Percentiles rank a stretch among this genome's conserved stretches.
These are phyloP conservation scores for Girardia tigrina DNA, from an alignment of 2,888 invertebrate species.

Conservation along the genomic window DNA sequence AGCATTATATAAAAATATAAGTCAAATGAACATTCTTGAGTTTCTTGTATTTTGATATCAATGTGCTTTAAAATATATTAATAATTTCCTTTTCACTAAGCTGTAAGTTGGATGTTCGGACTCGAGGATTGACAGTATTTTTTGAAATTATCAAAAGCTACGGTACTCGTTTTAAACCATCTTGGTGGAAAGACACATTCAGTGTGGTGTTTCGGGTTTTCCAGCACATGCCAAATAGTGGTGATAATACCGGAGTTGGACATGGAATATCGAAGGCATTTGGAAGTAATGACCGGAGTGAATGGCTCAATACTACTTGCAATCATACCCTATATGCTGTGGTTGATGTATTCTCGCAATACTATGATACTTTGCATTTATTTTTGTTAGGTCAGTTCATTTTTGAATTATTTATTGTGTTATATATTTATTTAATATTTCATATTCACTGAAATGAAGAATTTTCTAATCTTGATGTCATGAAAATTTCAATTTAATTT, in stretches of 20 bases:
- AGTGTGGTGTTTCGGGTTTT: constrained; percentile 88
- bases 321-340: constrained; percentile 97
- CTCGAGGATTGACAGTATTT: constrained; percentile 57
- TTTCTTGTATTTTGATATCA: no score
- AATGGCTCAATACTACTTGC: constrained; percentile 99
- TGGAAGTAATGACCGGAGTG: constrained; percentile 47
- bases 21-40: no score
- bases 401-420: no score
- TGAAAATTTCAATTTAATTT: no score
- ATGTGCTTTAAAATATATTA: no score
- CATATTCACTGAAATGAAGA: no score
- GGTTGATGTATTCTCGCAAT: constrained; percentile 95
- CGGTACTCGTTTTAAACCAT: constrained; percentile 75
- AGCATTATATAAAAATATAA: no score
- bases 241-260: constrained; percentile 36
- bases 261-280: background rate
- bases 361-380: constrained; percentile 67
- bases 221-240: constrained; percentile 85
- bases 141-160: constrained; percentile 98
- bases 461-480: no score
- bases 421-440: no score
- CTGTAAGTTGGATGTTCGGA: constrained; percentile 37
- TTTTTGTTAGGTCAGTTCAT: no score
- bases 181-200: constrained; percentile 98
- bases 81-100: no score